phyloP scores from a whole-genome alignment of 2,888 invertebrate genomes.

The Nymphalis polychloros region DNA sequence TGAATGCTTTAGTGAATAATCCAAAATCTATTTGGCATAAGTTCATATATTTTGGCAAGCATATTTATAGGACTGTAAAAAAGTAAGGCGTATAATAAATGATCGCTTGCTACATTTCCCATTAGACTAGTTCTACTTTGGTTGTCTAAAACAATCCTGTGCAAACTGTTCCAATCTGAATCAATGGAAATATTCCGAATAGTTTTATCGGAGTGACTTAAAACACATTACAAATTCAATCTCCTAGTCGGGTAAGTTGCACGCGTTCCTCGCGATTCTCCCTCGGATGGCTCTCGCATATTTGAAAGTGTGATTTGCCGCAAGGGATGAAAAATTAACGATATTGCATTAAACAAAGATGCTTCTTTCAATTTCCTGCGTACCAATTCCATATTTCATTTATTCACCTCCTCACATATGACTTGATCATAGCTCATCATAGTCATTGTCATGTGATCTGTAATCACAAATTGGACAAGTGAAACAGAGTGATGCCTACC shows the following conservation, averaged over 20 bases:
- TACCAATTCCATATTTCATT: too few species aligned
- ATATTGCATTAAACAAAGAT: neutral
- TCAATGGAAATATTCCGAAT: slow-evolving; percentile 37
- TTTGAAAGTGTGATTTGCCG: slow-evolving; percentile 29
- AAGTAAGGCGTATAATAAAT: too few species aligned
- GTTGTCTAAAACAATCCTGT: slow-evolving; percentile 22
- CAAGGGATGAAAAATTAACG: slow-evolving; percentile 6
- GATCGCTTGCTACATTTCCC: neutral
- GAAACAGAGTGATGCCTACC: too few species aligned
- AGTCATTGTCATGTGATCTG: too few species aligned
- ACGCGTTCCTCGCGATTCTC: slow-evolving; percentile 36
- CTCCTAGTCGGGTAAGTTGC: slow-evolving; percentile 32
- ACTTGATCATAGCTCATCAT: too few species aligned
- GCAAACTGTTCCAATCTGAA: slow-evolving; percentile 31
- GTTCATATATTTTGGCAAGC: too few species aligned
- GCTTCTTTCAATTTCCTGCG: neutral
- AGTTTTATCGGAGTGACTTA: slow-evolving; percentile 46
- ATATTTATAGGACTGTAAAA: too few species aligned
- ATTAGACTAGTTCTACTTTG: neutral
- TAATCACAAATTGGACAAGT: too few species aligned
- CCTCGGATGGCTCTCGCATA: slow-evolving; percentile 38
- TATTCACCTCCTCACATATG: too few species aligned
- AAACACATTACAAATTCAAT: slow-evolving; percentile 46
- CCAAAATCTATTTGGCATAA: too few species aligned
- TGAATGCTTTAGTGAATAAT: too few species aligned